phyloP scores from a whole-genome alignment of 1,140 invertebrate genomes.

The Drepana arcuata region DNA sequence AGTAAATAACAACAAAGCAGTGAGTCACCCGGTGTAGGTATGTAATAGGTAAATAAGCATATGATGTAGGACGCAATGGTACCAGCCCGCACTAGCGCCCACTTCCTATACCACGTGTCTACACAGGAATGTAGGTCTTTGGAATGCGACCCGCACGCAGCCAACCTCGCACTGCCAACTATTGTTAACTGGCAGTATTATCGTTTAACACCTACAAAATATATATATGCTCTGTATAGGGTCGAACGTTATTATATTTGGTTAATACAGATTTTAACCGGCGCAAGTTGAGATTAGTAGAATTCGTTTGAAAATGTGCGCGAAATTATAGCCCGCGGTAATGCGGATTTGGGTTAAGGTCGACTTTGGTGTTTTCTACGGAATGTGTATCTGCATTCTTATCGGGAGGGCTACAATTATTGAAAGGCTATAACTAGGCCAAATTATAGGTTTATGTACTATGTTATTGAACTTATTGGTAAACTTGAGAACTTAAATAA shows the following conservation, averaged over 20 bases:
- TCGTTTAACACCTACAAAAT: neutral
- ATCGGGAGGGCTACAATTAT: no score
- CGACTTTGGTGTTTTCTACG: constrained; percentile 22
- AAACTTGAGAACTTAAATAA: no score
- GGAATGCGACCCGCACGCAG: constrained; percentile 16
- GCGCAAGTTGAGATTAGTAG: no score
- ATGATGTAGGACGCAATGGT: constrained; percentile 7
- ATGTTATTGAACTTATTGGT: no score
- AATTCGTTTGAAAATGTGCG: constrained; percentile 9
- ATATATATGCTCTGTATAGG: neutral
- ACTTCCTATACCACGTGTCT: constrained; percentile 24
- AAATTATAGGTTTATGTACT: no score
- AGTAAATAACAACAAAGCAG: no score
- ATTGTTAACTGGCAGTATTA: neutral
- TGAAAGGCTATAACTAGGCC: no score
- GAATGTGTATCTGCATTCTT: no score
- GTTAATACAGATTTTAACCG: constrained; percentile 6
- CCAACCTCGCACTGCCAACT: constrained; percentile 1
- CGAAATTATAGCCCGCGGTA: constrained; percentile 7
- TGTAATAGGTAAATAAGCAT: no score
- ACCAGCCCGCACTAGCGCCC: constrained; percentile 9
- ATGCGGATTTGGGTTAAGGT: constrained; percentile 19
- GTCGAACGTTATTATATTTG: neutral
- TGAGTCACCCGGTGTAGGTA: no score
- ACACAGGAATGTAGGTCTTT: constrained; percentile 11